phyloP scores from a whole-genome alignment of 2,797 vertebrate species.

The Peromyscus nudipes region DNA sequence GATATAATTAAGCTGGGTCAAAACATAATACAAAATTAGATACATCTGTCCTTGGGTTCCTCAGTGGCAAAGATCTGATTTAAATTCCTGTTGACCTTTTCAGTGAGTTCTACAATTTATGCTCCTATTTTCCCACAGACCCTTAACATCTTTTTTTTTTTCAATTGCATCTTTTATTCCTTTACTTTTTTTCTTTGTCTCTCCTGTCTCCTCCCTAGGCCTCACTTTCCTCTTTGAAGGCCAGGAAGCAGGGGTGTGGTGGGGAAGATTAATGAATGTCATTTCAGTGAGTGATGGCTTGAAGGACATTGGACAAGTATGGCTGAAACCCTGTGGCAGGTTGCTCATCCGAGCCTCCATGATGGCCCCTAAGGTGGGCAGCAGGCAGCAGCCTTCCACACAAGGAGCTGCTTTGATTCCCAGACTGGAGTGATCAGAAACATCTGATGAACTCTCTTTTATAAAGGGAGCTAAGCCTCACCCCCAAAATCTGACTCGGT shows the following conservation, averaged over 20 bases:
- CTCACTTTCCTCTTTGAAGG: slow-evolving; percentile 35
- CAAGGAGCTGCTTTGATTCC: not conserved
- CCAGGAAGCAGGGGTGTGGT: not conserved
- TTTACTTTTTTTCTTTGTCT: not conserved
- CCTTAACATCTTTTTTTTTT: slow-evolving; percentile 1
- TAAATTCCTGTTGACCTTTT: slow-evolving; percentile 70
- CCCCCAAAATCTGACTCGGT: not conserved
- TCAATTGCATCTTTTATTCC: slow-evolving; percentile 1
- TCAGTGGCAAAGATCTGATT: slow-evolving; percentile 34
- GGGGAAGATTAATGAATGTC: not conserved
- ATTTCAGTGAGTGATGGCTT: not conserved
- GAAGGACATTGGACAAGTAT: not conserved
- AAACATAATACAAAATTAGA: slow-evolving; percentile 76
- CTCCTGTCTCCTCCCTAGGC: not conserved
- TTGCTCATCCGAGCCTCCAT: rapidly evolving
- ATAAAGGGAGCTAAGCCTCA: not conserved
- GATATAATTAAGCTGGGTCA: slow-evolving; percentile 80
- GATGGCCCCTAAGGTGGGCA: not conserved
- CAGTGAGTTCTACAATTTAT: not conserved
- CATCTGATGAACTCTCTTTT: not conserved
- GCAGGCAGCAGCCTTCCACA: not conserved
- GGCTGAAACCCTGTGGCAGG: not conserved
- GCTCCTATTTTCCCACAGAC: slow-evolving; percentile 23
- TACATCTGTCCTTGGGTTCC: slow-evolving; percentile 74
- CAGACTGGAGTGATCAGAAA: not conserved